Evolutionary conservation across 2,888 invertebrate genomes (phyloP).

Genomic region (Antitype chi): DNA sequence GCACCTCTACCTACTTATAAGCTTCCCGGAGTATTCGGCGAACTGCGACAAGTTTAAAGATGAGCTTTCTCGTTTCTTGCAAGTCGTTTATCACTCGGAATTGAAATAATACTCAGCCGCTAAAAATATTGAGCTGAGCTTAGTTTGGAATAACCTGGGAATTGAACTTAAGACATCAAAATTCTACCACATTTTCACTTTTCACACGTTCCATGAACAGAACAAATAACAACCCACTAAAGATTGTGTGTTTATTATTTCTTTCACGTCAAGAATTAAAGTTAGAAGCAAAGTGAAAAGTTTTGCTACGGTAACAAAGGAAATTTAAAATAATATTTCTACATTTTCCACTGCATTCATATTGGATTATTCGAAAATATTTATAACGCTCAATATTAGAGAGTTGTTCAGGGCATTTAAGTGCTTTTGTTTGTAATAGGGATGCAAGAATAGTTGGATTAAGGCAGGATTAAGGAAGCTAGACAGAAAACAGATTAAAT

Average conservation of each 20-base stretch:
- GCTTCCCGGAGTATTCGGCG: background rate
- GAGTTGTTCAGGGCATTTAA: background rate
- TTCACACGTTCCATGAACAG: background rate
- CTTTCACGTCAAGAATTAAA: conserved; percentile 38
- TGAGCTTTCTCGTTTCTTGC: conserved; percentile 2
- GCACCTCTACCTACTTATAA: background rate
- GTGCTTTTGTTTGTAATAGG: background rate
- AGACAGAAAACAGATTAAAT: conserved; percentile 25
- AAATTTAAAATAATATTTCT: conserved; percentile 35
- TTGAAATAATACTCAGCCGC: background rate
- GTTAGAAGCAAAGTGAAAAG: conserved; percentile 37
- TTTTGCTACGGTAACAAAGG: conserved; percentile 28
- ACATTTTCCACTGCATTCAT: conserved; percentile 21
- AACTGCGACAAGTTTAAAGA: background rate
- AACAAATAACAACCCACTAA: conserved; percentile 6
- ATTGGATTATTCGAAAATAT: conserved; percentile 28
- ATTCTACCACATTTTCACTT: conserved; percentile 9
- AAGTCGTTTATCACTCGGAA: background rate
- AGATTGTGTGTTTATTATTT: conserved; percentile 50
- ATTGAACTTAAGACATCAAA: background rate
- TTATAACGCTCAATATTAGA: background rate
- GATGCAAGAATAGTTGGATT: conserved; percentile 5
- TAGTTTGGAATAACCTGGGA: background rate
- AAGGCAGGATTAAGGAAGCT: conserved; percentile 10
- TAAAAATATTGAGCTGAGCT: background rate